These are phyloP conservation scores for Notoglanidium macrostoma DNA, from an alignment of 2,797 vertebrate species.

Conservation along the genomic window DNA sequence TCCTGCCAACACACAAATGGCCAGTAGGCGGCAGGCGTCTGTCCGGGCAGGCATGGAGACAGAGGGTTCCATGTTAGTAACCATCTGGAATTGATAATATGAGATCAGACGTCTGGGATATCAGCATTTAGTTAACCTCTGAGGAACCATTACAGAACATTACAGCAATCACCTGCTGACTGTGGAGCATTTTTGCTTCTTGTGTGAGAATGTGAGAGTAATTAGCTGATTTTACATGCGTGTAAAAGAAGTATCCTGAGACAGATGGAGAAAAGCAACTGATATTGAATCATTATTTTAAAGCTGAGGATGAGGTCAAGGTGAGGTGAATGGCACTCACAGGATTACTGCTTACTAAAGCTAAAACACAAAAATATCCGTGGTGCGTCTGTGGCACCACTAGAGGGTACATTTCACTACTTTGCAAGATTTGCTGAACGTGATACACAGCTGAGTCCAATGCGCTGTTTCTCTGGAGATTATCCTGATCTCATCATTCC, in stretches of 20 bases:
- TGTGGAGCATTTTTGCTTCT: not conserved
- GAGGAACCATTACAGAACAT: conserved; percentile 3
- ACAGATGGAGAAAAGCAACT: not conserved
- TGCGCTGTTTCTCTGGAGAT: conserved; percentile 21
- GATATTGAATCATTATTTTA: not conserved
- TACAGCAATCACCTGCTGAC: conserved; percentile 8
- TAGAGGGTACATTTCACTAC: conserved; percentile 63
- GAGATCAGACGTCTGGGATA: conserved; percentile 36
- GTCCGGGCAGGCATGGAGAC: conserved; percentile 41
- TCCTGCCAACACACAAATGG: conserved; percentile 21
- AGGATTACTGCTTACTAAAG: conserved; percentile 11
- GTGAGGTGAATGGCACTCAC: conserved; percentile 33
- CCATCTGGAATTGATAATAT: conserved; percentile 44
- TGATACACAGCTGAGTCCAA: conserved; percentile 21
- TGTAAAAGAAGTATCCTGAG: not conserved
- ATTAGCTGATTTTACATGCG: conserved; percentile 1
- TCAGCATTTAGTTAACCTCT: conserved; percentile 23
- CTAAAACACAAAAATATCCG: conserved; percentile 22
- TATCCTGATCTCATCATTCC: not conserved
- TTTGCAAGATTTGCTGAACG: conserved; percentile 31
- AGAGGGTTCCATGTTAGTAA: conserved; percentile 37
- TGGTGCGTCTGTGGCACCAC: conserved; percentile 53
- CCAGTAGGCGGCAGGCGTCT: conserved; percentile 37
- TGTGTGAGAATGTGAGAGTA: not conserved
- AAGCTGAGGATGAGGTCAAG: conserved; percentile 1